These are phyloP conservation scores for Pollenia amentaria DNA, from an alignment of 2,888 invertebrate species.

Conservation along the genomic window DNA sequence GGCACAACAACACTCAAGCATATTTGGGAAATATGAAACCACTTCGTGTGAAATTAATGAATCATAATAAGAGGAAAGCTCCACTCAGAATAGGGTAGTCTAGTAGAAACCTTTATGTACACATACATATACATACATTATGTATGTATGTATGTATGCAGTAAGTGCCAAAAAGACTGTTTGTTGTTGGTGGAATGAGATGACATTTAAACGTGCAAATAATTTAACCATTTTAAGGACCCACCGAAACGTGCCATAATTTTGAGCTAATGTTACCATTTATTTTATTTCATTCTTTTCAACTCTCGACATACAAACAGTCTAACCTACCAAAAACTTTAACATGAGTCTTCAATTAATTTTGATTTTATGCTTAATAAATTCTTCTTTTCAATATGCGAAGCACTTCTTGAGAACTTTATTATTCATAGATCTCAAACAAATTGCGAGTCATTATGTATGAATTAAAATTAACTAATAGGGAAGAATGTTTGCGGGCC, in stretches of 20 bases:
- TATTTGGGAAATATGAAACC: slow-evolving; percentile 28
- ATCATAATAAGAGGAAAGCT: slow-evolving; percentile 39
- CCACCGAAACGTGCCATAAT: slow-evolving; percentile 33
- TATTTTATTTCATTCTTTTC: slow-evolving; percentile 24
- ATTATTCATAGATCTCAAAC: not conserved
- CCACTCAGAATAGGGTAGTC: not conserved
- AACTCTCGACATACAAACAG: slow-evolving; percentile 7
- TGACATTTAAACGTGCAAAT: slow-evolving; percentile 42
- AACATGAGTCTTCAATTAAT: slow-evolving; percentile 49
- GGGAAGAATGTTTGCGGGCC: not conserved
- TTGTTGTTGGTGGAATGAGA: not conserved
- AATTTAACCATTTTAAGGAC: slow-evolving; percentile 2
- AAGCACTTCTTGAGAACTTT: not conserved
- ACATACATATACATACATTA: too few relatives aligned
- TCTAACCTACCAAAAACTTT: not conserved
- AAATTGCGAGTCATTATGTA: too few relatives aligned
- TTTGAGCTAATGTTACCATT: slow-evolving; percentile 27
- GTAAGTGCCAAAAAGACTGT: too few relatives aligned
- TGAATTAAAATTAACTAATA: not conserved
- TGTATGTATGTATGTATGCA: too few relatives aligned
- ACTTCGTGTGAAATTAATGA: slow-evolving; percentile 49
- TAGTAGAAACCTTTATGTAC: too few relatives aligned
- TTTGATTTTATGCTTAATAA: slow-evolving; percentile 42
- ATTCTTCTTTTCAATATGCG: not conserved
- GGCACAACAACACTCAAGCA: not conserved